phyloP scores from a whole-genome alignment of 2,113 vertebrate species.

The Cottus gobio region DNA sequence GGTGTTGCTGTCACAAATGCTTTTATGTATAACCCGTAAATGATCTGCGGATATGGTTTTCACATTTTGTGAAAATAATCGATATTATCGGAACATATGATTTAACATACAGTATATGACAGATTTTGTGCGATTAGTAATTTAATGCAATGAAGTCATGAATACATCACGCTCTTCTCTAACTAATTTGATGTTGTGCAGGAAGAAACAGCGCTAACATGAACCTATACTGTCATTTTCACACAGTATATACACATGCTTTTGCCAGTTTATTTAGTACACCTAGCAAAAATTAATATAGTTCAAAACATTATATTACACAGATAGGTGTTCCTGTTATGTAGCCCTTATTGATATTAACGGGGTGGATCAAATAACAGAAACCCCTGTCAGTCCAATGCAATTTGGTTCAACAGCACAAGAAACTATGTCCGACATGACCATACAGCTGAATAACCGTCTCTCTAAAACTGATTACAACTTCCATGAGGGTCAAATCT shows the following conservation, averaged over 20 bases:
- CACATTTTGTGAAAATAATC: neutral
- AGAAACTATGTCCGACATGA: neutral
- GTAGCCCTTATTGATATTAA: neutral
- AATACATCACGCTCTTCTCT: neutral
- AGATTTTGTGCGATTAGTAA: neutral
- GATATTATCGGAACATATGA: neutral
- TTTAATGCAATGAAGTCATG: constrained; percentile 47
- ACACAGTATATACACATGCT: neutral
- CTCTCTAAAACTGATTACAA: neutral
- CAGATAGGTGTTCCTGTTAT: neutral
- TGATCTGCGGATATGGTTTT: neutral
- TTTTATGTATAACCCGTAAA: neutral
- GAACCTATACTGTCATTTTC: neutral
- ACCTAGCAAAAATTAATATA: neutral
- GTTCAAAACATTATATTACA: neutral
- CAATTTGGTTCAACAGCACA: neutral
- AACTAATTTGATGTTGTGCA: constrained; percentile 1
- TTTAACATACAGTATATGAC: constrained; percentile 7
- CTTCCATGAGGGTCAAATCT: neutral
- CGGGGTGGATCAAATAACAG: neutral
- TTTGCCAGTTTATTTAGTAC: neutral
- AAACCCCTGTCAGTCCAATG: neutral
- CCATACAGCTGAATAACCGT: neutral
- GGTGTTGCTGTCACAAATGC: neutral
- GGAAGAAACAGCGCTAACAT: neutral